Percentiles rank a stretch among this genome's conserved stretches.
These are phyloP conservation scores for Galendromus occidentalis DNA, from an alignment of 1,140 invertebrate species.

Conservation along the genomic window DNA sequence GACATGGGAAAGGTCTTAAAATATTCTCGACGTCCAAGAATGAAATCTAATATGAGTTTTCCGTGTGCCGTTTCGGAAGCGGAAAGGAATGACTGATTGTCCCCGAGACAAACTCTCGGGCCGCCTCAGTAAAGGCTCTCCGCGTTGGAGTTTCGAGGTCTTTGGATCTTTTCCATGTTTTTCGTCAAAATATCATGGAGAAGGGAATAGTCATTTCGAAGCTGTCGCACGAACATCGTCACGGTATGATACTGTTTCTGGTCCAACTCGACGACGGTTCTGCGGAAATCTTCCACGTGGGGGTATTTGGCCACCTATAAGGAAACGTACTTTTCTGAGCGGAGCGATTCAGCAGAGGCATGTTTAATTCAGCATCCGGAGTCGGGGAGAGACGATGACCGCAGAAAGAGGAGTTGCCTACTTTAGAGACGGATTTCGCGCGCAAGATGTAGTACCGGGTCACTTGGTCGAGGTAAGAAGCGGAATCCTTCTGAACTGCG, in stretches of 20 bases:
- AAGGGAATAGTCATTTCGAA: conserved; percentile 84
- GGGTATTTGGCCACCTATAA: conserved; percentile 66
- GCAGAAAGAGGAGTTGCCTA: no score
- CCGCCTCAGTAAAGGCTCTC: conserved; percentile 52
- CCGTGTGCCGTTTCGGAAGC: no score
- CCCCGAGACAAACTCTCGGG: no score
- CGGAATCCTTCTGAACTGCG: conserved; percentile 86
- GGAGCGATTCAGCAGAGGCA: no score
- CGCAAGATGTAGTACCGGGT: conserved; percentile 53
- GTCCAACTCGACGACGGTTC: conserved; percentile 78
- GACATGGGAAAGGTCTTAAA: no score
- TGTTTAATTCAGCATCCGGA: no score
- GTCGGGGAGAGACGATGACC: no score
- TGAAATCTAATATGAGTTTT: no score
- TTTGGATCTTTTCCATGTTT: conserved; percentile 91
- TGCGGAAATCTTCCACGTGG: conserved; percentile 84
- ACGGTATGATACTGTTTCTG: conserved; percentile 89
- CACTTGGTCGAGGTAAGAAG: conserved; percentile 90
- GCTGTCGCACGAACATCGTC: conserved; percentile 77
- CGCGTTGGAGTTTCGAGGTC: conserved; percentile 60
- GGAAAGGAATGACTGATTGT: no score
- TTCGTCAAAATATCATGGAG: conserved; percentile 89
- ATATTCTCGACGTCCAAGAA: no score
- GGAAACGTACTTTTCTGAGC: no score
- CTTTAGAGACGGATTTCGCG: conserved; percentile 45